A percentile compares a stretch with the other conserved stretches of the same genome.
Conservation (phyloP, 2,888 invertebrate species). For the Drosophila putrida region DNA sequence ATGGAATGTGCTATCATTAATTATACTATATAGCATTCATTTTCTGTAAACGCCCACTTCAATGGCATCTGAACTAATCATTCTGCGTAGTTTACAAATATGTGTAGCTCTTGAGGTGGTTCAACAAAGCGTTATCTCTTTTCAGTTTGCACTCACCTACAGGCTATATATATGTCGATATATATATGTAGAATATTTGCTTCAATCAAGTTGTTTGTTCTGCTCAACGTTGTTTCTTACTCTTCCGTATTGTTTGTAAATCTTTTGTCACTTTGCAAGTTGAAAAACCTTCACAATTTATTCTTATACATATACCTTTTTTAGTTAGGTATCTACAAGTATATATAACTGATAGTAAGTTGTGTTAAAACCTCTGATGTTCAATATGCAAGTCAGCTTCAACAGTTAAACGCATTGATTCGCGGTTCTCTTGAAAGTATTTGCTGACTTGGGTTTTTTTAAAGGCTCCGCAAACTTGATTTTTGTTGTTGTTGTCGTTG, state of each 20-base stretch:
- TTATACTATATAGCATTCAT: not conserved
- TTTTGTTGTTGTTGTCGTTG: conserved; percentile 14
- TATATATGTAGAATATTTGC: conserved; percentile 41
- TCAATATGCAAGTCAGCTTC: conserved; percentile 49
- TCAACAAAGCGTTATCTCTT: conserved; percentile 42
- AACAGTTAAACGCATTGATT: conserved; percentile 55
- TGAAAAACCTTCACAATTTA: conserved; percentile 27
- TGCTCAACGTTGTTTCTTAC: conserved; percentile 14
- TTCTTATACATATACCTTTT: conserved; percentile 5
- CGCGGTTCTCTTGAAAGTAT: conserved; percentile 35
- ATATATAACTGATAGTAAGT: conserved; percentile 14
- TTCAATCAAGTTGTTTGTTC: conserved; percentile 58
- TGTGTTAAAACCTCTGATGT: conserved; percentile 16
- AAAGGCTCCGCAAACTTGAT: conserved; percentile 30
- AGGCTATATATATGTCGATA: conserved; percentile 5
- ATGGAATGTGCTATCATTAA: not conserved
- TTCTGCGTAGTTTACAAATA: conserved; percentile 33
- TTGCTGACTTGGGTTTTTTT: conserved; percentile 28
- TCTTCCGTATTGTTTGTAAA: conserved; percentile 18
- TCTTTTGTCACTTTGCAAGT: conserved; percentile 20
- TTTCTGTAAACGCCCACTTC: too few species aligned
- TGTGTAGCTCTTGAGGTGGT: conserved; percentile 23
- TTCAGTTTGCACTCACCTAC: conserved; percentile 38
- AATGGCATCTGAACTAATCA: not conserved
- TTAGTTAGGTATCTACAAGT: not conserved